phyloP scores from a whole-genome alignment of 2,888 invertebrate genomes.

The Eristalis tenax region DNA sequence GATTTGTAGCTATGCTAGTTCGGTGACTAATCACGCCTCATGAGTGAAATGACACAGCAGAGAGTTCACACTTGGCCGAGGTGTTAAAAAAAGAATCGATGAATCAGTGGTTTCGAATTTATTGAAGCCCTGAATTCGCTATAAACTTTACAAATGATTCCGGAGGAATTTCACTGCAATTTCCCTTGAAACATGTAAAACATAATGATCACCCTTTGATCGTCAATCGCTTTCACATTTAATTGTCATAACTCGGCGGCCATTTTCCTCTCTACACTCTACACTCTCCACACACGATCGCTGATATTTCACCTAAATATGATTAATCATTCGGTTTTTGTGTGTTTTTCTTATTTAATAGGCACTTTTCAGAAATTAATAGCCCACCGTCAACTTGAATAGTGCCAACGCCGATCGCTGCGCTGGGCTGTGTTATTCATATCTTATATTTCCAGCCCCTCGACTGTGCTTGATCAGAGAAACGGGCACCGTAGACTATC shows the following conservation, averaged over 20 bases:
- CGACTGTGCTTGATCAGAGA: not conserved
- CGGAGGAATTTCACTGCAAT: not conserved
- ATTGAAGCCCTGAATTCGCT: not conserved
- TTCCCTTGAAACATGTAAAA: not conserved
- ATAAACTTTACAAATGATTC: not conserved
- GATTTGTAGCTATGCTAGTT: not conserved
- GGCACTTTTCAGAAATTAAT: conserved; percentile 21
- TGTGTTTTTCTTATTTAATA: conserved; percentile 10
- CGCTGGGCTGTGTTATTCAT: not conserved
- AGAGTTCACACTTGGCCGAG: not conserved
- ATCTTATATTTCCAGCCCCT: not conserved
- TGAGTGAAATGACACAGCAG: not conserved
- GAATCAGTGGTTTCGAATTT: not conserved
- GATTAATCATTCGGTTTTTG: conserved; percentile 23
- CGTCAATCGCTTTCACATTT: conserved; percentile 12
- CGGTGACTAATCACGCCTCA: not conserved
- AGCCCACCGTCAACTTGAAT: conserved; percentile 5
- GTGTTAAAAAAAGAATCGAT: not conserved
- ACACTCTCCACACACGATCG: not conserved
- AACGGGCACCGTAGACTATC: conserved; percentile 6
- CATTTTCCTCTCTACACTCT: not conserved
- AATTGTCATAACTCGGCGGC: conserved; percentile 10
- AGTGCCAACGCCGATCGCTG: not conserved
- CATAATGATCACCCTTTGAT: conserved; percentile 23
- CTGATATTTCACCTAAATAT: conserved; percentile 21